Percentiles rank a stretch among this genome's conserved stretches.
phyloP scores from a whole-genome alignment of 2,113 vertebrate species.

The Brachypteracias leptosomus region DNA sequence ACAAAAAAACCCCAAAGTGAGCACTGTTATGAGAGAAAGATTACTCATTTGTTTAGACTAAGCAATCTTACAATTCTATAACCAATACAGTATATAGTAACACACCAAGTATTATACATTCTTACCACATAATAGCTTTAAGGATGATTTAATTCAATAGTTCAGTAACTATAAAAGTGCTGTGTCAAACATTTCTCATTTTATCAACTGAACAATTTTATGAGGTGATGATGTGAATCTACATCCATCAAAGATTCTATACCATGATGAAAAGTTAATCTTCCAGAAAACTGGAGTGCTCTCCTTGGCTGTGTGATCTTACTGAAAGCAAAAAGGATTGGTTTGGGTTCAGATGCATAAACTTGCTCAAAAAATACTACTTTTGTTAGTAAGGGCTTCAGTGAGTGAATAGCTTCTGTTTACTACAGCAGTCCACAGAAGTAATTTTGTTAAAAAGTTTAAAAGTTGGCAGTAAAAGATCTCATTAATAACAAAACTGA shows the following conservation, averaged over 20 bases:
- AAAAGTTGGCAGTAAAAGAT: background rate
- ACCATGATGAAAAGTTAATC: background rate
- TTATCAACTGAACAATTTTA: background rate
- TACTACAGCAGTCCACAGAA: background rate
- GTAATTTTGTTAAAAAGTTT: background rate
- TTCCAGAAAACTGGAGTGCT: conserved; percentile 1
- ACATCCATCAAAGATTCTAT: background rate
- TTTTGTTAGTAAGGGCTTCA: background rate
- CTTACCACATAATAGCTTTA: background rate
- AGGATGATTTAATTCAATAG: conserved; percentile 24
- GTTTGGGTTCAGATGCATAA: background rate
- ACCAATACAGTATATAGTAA: background rate
- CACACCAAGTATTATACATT: background rate
- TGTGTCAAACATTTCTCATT: background rate
- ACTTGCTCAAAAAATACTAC: background rate
- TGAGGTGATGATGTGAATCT: background rate
- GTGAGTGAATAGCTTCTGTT: background rate
- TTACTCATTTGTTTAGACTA: background rate
- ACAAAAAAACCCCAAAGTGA: background rate
- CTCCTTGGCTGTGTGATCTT: background rate
- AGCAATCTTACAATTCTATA: background rate
- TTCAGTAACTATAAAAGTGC: background rate
- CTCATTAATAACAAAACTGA: background rate
- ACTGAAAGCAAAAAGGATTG: background rate
- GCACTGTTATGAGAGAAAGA: background rate